A percentile compares a stretch with the other conserved stretches of the same genome.
These are phyloP conservation scores for Drosophila longiperda DNA, from an alignment of 2,888 invertebrate genomes.

Conservation along the genomic window DNA sequence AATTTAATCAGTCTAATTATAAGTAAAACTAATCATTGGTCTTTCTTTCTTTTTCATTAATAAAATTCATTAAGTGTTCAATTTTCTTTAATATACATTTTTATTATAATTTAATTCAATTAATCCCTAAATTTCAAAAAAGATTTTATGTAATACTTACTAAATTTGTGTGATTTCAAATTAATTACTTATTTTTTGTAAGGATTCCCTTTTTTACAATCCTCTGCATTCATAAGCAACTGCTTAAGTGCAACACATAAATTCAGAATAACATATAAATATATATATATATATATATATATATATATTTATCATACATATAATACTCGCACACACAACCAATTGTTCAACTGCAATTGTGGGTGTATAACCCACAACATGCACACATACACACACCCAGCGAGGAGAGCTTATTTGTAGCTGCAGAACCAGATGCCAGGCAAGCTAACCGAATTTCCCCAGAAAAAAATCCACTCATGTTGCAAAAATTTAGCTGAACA, in stretches of 20 bases:
- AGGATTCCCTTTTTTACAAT: not conserved
- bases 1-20: not conserved
- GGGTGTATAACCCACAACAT: slow-evolving; percentile 21
- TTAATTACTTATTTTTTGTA: not conserved
- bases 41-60: too few species aligned
- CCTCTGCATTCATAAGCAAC: slow-evolving; percentile 3
- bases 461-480: slow-evolving; percentile 76
- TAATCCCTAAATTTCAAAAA: not conserved
- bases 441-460: slow-evolving; percentile 68
- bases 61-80: too few species aligned
- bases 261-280: slow-evolving; percentile 32
- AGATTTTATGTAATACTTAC: not conserved
- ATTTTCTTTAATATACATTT: too few species aligned
- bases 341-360: slow-evolving; percentile 12
- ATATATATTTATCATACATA: slow-evolving; percentile 4
- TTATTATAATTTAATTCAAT: too few species aligned
- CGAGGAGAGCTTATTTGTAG: slow-evolving; percentile 9
- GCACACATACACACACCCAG: slow-evolving; percentile 16
- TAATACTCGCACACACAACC: not conserved
- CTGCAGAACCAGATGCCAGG: slow-evolving; percentile 44
- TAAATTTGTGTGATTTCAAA: not conserved
- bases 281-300: slow-evolving; percentile 26
- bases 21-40: not conserved
- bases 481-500: slow-evolving; percentile 64
- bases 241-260: slow-evolving; percentile 21